Evolutionary conservation across 2,888 invertebrate genomes (phyloP).

Genomic region (Brachypalpus laphriformis): DNA sequence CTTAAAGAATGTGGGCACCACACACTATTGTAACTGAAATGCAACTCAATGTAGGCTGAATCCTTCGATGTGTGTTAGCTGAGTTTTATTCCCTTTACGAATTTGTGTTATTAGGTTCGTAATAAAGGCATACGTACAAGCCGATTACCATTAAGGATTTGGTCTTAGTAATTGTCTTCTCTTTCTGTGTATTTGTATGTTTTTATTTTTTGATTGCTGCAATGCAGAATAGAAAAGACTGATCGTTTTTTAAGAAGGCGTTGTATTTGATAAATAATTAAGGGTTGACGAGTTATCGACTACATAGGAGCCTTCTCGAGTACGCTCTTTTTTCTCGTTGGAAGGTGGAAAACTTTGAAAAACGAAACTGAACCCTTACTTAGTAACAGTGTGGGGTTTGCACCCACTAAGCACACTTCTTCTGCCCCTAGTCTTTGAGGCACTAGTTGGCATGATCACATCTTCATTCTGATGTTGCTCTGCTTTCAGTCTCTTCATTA

Average conservation of each 20-base stretch:
- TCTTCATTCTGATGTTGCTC: too few relatives aligned
- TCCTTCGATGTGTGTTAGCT: constrained; percentile 44
- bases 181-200: neutral
- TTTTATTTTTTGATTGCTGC: neutral
- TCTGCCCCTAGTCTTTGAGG: too few relatives aligned
- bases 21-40: constrained; percentile 38
- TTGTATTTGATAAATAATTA: too few relatives aligned
- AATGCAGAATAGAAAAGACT: neutral
- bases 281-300: too few relatives aligned
- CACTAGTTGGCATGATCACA: too few relatives aligned
- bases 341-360: too few relatives aligned
- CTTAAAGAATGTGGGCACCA: neutral
- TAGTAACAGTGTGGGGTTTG: too few relatives aligned
- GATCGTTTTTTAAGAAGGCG: neutral
- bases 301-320: too few relatives aligned
- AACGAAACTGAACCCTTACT: too few relatives aligned
- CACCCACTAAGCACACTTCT: too few relatives aligned
- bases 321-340: too few relatives aligned
- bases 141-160: constrained; percentile 36
- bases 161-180: neutral
- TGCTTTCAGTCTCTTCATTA: too few relatives aligned
- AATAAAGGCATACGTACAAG: constrained; percentile 30
- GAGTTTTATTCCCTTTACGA: constrained; percentile 38
- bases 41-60: constrained; percentile 47
- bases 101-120: constrained; percentile 37